Conservation (phyloP, 1,140 invertebrate species). For the Dryas iulia region DNA sequence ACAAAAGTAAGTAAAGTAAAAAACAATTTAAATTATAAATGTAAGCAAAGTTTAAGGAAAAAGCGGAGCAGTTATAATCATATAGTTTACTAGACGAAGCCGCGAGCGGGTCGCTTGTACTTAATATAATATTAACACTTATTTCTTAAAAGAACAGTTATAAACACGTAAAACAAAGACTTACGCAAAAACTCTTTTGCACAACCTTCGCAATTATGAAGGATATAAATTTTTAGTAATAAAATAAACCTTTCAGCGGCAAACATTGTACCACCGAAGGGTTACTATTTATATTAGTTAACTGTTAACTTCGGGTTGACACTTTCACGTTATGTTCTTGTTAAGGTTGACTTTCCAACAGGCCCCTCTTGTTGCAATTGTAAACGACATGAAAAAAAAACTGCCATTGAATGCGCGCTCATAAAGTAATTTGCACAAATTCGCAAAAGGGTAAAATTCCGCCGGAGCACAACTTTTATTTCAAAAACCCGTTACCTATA, state of each 20-base stretch:
- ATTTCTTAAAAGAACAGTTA: constrained; percentile 37
- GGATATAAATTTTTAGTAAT: constrained; percentile 56
- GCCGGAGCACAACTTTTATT: constrained; percentile 55
- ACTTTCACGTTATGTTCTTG: constrained; percentile 49
- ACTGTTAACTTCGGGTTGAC: constrained; percentile 47
- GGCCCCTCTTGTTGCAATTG: constrained; percentile 51
- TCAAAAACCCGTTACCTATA: constrained; percentile 54
- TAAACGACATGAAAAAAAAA: constrained; percentile 58
- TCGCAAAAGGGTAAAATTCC: constrained; percentile 72
- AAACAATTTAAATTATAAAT: too few relatives aligned
- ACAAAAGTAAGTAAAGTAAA: too few relatives aligned
- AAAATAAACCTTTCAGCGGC: constrained; percentile 68
- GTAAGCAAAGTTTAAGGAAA: too few relatives aligned
- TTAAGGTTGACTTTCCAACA: constrained; percentile 45
- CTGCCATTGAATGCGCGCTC: constrained; percentile 58
- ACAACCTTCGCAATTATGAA: constrained; percentile 53
- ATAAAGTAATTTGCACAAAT: constrained; percentile 79
- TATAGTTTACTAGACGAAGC: too few relatives aligned
- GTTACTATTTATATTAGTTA: constrained; percentile 69
- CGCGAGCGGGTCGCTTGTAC: too few relatives aligned
- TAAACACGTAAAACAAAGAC: constrained; percentile 51
- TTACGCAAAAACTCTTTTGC: constrained; percentile 49
- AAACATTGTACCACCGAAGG: constrained; percentile 62
- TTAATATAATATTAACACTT: too few relatives aligned
- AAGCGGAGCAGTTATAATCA: too few relatives aligned